Base-by-base conservation (phyloP, 2,888 invertebrate species). In the Cacoxenus indagator region DNA sequence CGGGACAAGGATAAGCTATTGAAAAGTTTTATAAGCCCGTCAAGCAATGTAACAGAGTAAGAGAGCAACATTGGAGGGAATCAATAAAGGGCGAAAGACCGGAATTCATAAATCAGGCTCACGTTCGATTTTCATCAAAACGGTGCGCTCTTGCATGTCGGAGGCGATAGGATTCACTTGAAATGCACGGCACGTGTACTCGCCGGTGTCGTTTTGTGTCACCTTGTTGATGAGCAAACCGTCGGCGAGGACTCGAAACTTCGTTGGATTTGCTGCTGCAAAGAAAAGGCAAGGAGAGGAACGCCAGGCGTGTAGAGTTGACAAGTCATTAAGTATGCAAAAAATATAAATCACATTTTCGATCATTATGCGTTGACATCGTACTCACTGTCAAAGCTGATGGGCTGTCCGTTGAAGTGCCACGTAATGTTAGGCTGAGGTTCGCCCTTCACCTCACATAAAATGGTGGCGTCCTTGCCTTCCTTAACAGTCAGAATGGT, bases 91-190 rank as follows among this genome's bases (percentile, higher is more conserved):
- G n/a, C n/a, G n/a, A n/a, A n/a, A n/a, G n/a, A n/a, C n/a, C n/a
- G n/a, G n/a, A n/a, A n/a, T n/a, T 83, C 79, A 77, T 78, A 75
- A 77, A 79, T 78, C 73, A 76, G 83, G 91, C 91, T 91, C 88
- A 91, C 91, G 91, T 88, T 90, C 89, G 76, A 91, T 90, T 85
- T 89, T 89, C 78, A 91, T 88, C 78, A 88, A 88, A 81, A 91
- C 91, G 76, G 89, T 89, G 77, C 89, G 89, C 77, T 90, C 90
- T 78, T 89, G 87, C 74, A 91, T 88, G 78, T 89, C 90, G 74
- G 90, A 90, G 71, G 89, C 89, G 75, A 87, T 88, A 68, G 87
- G 84, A 71, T 88, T 89, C 69, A 88, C 86, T 85, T 91, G 91
- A 77, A 89, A 89, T 64, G 91, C 91, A 78, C 89, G 89, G 84